phyloP scores from a whole-genome alignment of 2,888 invertebrate species.

The Ceraclea dissimilis region DNA sequence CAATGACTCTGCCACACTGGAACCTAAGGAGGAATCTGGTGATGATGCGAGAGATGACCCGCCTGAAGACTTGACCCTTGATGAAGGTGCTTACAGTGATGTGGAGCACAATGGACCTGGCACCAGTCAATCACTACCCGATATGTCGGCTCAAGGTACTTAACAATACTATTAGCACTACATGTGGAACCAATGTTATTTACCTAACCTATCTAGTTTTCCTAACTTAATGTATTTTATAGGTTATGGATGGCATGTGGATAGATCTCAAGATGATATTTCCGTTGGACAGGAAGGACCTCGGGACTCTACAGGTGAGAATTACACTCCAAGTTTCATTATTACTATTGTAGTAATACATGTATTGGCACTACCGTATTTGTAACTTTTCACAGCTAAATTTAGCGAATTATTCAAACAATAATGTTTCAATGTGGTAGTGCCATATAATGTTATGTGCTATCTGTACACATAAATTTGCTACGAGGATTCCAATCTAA shows the following conservation, averaged over 20 bases:
- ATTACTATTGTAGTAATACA: too few species aligned
- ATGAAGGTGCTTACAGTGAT: constrained; percentile 72
- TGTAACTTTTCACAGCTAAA: too few species aligned
- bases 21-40: constrained; percentile 69
- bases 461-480: too few species aligned
- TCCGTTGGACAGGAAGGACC: constrained; percentile 80
- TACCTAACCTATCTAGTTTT: too few species aligned
- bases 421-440: too few species aligned
- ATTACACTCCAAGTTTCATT: too few species aligned
- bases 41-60: constrained; percentile 65
- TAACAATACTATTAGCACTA: neutral
- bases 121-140: constrained; percentile 52
- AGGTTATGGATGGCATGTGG: constrained; percentile 87
- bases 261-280: constrained; percentile 78
- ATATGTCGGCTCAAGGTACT: constrained; percentile 47
- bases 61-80: constrained; percentile 78
- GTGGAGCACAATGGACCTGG: constrained; percentile 62
- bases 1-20: constrained; percentile 37
- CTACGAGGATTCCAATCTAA: too few species aligned
- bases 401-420: too few species aligned
- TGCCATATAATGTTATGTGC: too few species aligned
- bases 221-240: constrained; percentile 30
- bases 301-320: constrained; percentile 89
- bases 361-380: too few species aligned
- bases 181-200: too few species aligned